Base-by-base conservation (phyloP, 2,888 invertebrate genomes). In the Agrilus biguttatus region DNA sequence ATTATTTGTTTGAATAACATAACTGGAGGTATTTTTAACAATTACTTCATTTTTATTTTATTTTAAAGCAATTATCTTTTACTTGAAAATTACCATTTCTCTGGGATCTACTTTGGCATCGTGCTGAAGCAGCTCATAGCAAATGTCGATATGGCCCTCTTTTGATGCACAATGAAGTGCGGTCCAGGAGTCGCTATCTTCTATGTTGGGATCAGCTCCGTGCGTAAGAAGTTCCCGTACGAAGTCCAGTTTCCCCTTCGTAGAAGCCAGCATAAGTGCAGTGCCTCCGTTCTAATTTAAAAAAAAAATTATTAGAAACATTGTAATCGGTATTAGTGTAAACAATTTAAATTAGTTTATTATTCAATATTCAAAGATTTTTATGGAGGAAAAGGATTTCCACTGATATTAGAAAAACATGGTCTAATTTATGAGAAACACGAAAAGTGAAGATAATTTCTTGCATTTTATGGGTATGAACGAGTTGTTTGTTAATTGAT, bases 101-200 rank as follows among this genome's bases (percentile, higher is more conserved):
- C 65, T 77, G 48, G 90, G 85, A 59, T 95, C 91, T 45, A 93
- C 74, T 46, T 79, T 75, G 13, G 88, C 89, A 41, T 86, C 87
- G 60, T 85, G 83, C 55, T 91, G 89, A 45, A 95, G 62, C 37
- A 97, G 67, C 52, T 88, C 80, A 49, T 78, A 72, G 42, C 86
- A 86, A 41, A 92, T 77, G 56, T 86, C 80, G 23, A 80, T 69
- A 63, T 89, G 80, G 0, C 96, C 96, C 55, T 84, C 87, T 56
- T 90, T 88, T 5, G 93, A 79, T 14, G 96, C 93, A 66, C 87
- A 88, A 50, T 92, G 72, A 47, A 98, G 67, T 7, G 95, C 79
- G 36, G 89, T 85, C 91, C 96, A 95, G 54, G 88, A 87, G 62
- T 97, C 96, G 57, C 79, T 75, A 67, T 97, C 97, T 57, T 88